These are phyloP conservation scores for Aplochiton taeniatus DNA, from an alignment of 2,797 vertebrate species.

Conservation along the genomic window DNA sequence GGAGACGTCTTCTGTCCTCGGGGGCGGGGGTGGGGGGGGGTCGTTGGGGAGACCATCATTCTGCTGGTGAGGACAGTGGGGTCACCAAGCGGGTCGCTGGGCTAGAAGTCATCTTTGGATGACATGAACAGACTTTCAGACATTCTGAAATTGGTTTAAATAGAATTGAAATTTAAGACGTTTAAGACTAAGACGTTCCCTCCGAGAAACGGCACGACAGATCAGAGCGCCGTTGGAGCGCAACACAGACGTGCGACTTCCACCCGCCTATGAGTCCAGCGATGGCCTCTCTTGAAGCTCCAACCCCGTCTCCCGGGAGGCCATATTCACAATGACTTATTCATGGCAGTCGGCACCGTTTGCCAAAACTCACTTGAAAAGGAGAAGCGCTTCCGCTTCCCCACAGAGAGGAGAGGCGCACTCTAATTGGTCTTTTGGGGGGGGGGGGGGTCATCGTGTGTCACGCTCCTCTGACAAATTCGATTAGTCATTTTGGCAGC, in stretches of 20 bases:
- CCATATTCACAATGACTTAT: conserved; percentile 53
- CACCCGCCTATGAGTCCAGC: conserved; percentile 48
- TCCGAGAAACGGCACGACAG: conserved; percentile 34
- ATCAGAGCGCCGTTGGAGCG: conserved; percentile 63
- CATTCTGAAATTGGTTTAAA: too few relatives aligned
- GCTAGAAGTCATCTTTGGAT: too few relatives aligned
- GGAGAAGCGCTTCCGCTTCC: conserved; percentile 47
- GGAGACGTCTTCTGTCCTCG: too few relatives aligned
- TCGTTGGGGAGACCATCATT: too few relatives aligned
- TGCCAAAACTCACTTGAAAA: conserved; percentile 46
- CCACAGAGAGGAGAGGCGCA: conserved; percentile 30
- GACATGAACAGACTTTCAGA: too few relatives aligned
- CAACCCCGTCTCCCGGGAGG: conserved; percentile 44
- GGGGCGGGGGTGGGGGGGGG: too few relatives aligned
- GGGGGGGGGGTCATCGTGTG: conserved; percentile 48
- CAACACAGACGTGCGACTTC: conserved; percentile 53
- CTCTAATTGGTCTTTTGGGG: conserved; percentile 53
- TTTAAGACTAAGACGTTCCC: too few relatives aligned
- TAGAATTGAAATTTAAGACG: too few relatives aligned
- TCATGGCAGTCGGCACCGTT: conserved; percentile 44
- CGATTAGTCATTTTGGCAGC: conserved; percentile 45
- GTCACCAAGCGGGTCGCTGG: too few relatives aligned
- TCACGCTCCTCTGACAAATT: conserved; percentile 49
- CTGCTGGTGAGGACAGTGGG: too few relatives aligned
- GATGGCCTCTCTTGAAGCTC: conserved; percentile 46